Evolutionary conservation across 2,888 invertebrate genomes (phyloP).

Genomic region (Mythimna vitellina): DNA sequence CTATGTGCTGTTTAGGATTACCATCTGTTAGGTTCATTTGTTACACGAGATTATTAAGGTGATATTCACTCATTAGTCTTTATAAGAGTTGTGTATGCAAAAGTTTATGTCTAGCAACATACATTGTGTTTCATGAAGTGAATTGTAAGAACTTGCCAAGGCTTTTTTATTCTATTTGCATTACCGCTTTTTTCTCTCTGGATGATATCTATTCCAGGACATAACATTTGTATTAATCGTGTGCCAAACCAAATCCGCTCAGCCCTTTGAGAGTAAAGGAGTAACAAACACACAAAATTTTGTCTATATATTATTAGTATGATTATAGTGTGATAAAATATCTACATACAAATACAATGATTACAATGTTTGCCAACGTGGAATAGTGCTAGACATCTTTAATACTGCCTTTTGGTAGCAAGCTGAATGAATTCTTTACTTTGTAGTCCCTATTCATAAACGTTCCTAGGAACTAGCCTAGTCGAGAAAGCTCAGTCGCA

Average conservation of each 20-base stretch:
- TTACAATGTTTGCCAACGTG: neutral
- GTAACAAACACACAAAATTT: too few relatives aligned
- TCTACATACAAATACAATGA: neutral
- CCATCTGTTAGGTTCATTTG: constrained; percentile 30
- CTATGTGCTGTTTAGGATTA: neutral
- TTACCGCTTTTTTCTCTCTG: neutral
- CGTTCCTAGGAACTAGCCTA: constrained; percentile 14
- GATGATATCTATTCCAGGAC: neutral
- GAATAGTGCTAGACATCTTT: neutral
- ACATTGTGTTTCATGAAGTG: neutral
- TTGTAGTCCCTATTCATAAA: constrained; percentile 25
- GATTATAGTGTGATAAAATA: neutral
- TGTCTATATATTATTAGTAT: neutral
- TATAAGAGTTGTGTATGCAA: neutral
- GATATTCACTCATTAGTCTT: neutral
- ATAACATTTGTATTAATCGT: too few relatives aligned
- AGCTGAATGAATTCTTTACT: constrained; percentile 28
- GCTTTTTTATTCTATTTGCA: neutral
- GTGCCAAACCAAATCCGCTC: too few relatives aligned
- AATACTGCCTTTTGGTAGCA: neutral
- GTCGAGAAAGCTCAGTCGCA: constrained; percentile 5
- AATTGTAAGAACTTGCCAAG: too few relatives aligned
- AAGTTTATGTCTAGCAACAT: neutral
- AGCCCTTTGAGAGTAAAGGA: too few relatives aligned
- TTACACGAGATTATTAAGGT: neutral